These are phyloP conservation scores for Turdus rufiventris DNA, from an alignment of 2,113 vertebrate genomes.

Conservation along the genomic window DNA sequence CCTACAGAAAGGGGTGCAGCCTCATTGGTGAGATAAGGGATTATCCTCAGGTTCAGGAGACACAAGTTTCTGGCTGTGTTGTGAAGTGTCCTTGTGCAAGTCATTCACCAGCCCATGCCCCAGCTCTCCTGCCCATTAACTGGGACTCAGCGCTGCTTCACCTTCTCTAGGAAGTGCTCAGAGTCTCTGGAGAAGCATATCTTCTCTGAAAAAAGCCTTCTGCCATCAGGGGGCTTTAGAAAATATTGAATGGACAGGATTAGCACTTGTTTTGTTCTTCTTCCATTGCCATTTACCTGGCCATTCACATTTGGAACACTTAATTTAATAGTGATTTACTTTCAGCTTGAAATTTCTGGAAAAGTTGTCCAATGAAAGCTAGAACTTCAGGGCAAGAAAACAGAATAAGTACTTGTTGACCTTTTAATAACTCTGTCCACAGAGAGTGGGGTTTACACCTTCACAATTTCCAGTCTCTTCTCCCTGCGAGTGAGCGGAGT, in stretches of 20 bases:
- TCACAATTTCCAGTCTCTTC: not conserved
- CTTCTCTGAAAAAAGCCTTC: not conserved
- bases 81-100: not conserved
- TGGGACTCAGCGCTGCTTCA: accelerated
- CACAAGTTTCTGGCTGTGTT: not conserved
- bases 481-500: not conserved
- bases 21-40: not conserved
- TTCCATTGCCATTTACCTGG: not conserved
- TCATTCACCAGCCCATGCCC: not conserved
- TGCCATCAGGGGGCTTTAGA: not conserved
- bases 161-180: not conserved
- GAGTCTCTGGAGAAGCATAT: accelerated
- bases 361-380: not conserved
- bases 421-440: not conserved
- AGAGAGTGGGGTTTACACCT: not conserved
- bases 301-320: not conserved
- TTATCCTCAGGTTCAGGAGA: not conserved
- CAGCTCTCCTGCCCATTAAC: not conserved
- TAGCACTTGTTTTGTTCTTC: not conserved
- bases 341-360: not conserved
- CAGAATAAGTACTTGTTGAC: not conserved
- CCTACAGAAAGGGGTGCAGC: not conserved
- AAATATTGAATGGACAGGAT: not conserved
- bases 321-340: not conserved
- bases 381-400: not conserved